phyloP scores from a whole-genome alignment of 2,888 invertebrate genomes.

The Podabrus alpinus region DNA sequence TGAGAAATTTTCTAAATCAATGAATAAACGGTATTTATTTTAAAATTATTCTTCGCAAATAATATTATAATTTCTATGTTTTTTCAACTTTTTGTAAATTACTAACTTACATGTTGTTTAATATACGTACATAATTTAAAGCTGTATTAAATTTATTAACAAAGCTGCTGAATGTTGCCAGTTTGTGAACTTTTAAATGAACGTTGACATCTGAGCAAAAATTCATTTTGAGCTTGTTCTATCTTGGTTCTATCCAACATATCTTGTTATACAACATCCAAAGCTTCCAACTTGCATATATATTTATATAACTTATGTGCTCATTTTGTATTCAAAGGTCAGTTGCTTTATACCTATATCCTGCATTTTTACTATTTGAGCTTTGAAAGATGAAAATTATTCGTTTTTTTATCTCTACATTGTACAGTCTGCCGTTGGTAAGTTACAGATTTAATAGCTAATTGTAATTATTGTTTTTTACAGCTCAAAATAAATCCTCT shows the following conservation, averaged over 20 bases:
- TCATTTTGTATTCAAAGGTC: not conserved
- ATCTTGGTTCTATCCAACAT: not conserved
- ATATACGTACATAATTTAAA: not conserved
- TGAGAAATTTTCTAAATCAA: not conserved
- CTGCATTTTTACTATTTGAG: not conserved
- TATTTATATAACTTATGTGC: not conserved
- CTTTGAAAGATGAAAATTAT: not conserved
- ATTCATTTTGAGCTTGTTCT: not conserved
- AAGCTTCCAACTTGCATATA: not conserved
- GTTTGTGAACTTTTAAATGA: not conserved
- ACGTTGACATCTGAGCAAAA: not conserved
- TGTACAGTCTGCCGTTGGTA: not conserved
- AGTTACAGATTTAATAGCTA: not conserved
- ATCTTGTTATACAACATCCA: not conserved
- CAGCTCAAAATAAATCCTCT: constrained; percentile 75
- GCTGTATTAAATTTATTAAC: not conserved
- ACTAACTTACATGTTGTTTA: not conserved
- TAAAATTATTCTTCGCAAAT: not conserved
- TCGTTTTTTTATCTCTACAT: not conserved
- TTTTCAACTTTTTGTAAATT: not conserved
- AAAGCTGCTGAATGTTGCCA: not conserved
- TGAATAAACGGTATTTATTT: not conserved
- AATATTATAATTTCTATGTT: not conserved
- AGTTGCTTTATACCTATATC: not conserved
- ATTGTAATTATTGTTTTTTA: constrained; percentile 45